Conservation (phyloP, 2,797 vertebrate species). For the Echiichthys vipera region DNA sequence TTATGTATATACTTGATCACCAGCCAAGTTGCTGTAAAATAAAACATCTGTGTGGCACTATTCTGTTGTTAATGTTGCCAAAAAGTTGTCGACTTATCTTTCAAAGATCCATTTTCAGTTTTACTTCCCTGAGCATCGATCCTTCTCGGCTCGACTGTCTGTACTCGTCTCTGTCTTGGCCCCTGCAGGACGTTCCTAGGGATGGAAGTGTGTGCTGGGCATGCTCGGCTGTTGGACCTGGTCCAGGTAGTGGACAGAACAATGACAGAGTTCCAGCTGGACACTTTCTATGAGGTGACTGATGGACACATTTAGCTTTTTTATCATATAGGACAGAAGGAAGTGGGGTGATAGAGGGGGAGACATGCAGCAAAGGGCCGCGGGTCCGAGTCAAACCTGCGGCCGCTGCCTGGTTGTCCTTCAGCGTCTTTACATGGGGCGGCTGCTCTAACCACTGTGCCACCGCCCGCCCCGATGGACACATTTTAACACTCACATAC, state of each 20-base stretch:
- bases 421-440: too few relatives aligned
- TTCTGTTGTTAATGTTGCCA: neutral
- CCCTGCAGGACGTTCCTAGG: conserved; percentile 74
- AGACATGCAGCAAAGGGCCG: too few relatives aligned
- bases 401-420: too few relatives aligned
- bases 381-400: too few relatives aligned
- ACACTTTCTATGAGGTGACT: conserved; percentile 90
- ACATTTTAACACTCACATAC: neutral
- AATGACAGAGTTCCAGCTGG: conserved; percentile 88
- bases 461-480: too few relatives aligned
- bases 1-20: neutral
- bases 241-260: conserved; percentile 87
- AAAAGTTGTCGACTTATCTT: neutral
- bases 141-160: neutral
- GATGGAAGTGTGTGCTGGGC: conserved; percentile 84
- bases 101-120: neutral
- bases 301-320: too few relatives aligned
- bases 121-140: neutral
- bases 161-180: neutral
- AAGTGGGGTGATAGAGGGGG: too few relatives aligned
- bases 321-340: too few relatives aligned
- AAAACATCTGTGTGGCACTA: neutral
- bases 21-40: neutral
- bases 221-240: conserved; percentile 86
- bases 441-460: too few relatives aligned